These are phyloP conservation scores for Lepidurus couesii DNA, from an alignment of 1,140 invertebrate species.

Conservation along the genomic window DNA sequence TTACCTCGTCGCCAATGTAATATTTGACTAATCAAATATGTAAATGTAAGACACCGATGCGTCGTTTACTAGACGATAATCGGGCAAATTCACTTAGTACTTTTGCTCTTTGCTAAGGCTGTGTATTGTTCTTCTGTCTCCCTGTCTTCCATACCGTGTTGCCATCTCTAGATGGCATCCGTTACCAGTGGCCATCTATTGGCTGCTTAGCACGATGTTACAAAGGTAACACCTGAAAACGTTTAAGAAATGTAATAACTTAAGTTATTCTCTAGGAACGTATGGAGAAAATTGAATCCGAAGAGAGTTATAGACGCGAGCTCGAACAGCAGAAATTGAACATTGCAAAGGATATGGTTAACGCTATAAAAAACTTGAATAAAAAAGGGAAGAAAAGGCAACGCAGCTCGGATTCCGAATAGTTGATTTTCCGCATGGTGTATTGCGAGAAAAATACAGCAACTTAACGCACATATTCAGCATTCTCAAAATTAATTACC, in stretches of 20 bases:
- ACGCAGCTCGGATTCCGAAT: not conserved
- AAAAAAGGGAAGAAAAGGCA: not conserved
- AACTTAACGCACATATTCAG: not conserved
- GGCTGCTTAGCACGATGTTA: too few species aligned
- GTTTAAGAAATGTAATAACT: not conserved
- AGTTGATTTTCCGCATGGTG: not conserved
- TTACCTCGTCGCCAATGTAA: too few species aligned
- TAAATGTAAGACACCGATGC: too few species aligned
- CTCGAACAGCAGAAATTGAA: constrained; percentile 1
- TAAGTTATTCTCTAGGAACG: not conserved
- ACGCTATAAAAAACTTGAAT: not conserved
- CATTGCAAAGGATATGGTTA: not conserved
- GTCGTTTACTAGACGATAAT: too few species aligned
- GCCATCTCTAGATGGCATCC: too few species aligned
- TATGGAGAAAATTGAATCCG: not conserved
- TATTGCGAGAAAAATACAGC: not conserved
- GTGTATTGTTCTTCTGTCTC: too few species aligned
- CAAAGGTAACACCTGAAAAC: not conserved
- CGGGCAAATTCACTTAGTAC: too few species aligned
- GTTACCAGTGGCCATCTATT: too few species aligned
- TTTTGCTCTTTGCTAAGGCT: too few species aligned
- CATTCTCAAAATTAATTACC: not conserved
- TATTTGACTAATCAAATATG: too few species aligned
- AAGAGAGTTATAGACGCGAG: not conserved
- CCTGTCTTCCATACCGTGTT: too few species aligned